phyloP scores from a whole-genome alignment of 2,888 invertebrate species.

The Dasypolia templi region DNA sequence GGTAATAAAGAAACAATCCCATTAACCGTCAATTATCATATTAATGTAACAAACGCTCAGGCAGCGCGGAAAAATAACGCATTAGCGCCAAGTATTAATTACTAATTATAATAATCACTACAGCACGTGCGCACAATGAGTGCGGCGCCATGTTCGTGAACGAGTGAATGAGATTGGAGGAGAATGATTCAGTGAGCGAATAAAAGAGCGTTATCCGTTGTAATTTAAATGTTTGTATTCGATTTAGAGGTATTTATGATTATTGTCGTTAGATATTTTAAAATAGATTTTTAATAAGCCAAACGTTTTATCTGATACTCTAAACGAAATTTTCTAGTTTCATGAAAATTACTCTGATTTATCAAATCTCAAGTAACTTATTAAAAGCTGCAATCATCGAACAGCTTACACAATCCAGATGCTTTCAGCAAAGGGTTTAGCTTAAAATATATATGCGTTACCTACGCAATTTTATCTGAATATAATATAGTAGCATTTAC shows the following conservation, averaged over 20 bases:
- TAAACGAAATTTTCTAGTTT: no score
- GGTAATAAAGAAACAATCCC: constrained; percentile 20
- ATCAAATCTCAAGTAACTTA: neutral
- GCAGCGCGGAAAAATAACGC: constrained; percentile 52
- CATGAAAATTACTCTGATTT: no score
- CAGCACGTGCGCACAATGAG: constrained; percentile 51
- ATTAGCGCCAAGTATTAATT: constrained; percentile 59
- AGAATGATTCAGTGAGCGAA: constrained; percentile 37
- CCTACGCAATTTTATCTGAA: constrained; percentile 31
- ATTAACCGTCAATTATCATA: constrained; percentile 46
- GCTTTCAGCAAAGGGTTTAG: constrained; percentile 13
- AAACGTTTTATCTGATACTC: neutral
- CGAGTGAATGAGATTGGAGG: constrained; percentile 41
- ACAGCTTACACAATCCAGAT: constrained; percentile 17
- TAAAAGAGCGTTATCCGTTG: neutral
- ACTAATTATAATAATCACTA: constrained; percentile 64
- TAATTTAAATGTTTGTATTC: constrained; percentile 32
- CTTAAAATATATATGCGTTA: constrained; percentile 2
- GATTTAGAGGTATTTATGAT: neutral
- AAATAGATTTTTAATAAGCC: neutral
- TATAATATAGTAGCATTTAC: neutral
- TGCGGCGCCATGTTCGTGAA: constrained; percentile 31
- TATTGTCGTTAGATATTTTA: neutral
- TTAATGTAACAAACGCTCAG: constrained; percentile 48
- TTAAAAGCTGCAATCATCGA: neutral